These are phyloP conservation scores for Dinothrombium tinctorium DNA, from an alignment of 1,140 invertebrate species.

Conservation along the genomic window DNA sequence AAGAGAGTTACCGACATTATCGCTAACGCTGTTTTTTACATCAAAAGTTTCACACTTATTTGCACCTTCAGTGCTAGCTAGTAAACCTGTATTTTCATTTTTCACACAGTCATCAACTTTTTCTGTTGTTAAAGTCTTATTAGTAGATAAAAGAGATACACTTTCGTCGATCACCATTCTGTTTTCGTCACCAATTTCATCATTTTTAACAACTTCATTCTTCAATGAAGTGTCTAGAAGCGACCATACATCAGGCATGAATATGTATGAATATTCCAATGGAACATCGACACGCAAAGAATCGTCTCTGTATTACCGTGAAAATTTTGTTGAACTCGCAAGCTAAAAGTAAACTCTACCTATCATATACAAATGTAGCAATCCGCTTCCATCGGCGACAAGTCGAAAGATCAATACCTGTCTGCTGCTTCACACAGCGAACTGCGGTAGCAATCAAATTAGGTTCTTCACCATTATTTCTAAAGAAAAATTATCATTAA, in stretches of 20 bases:
- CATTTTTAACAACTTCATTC: neutral
- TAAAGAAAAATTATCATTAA: too few species aligned
- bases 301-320: slow-evolving; percentile 1
- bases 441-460: slow-evolving; percentile 10
- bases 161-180: too few species aligned
- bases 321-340: neutral
- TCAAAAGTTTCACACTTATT: too few species aligned
- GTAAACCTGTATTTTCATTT: too few species aligned
- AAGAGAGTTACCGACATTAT: too few species aligned
- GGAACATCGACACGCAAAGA: neutral
- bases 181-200: neutral
- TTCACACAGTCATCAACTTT: too few species aligned
- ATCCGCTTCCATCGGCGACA: slow-evolving; percentile 8
- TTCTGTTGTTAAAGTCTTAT: too few species aligned
- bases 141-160: too few species aligned
- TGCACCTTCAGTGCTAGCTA: too few species aligned
- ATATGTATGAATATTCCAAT: slow-evolving; percentile 9
- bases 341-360: slow-evolving; percentile 2
- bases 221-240: slow-evolving; percentile 1
- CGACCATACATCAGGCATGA: slow-evolving; percentile 9
- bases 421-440: slow-evolving; percentile 7
- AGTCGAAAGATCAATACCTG: slow-evolving; percentile 7
- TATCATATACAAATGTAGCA: slow-evolving; percentile 11
- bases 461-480: too few species aligned
- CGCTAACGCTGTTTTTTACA: too few species aligned